These are phyloP conservation scores for Choreutis nemorana DNA, from an alignment of 2,888 invertebrate species.

Conservation along the genomic window DNA sequence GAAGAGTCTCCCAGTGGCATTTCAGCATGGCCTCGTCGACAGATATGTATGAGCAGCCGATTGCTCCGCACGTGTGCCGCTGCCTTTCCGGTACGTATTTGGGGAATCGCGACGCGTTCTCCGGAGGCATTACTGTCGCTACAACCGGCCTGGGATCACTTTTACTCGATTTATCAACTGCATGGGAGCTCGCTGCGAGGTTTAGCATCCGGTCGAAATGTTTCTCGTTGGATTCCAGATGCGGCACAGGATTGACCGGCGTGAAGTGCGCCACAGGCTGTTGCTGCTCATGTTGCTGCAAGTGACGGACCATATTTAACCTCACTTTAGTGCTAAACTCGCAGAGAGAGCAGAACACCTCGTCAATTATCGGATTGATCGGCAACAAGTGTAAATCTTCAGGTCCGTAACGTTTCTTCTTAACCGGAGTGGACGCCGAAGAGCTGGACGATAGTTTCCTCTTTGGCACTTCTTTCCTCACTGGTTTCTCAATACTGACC, in stretches of 20 bases:
- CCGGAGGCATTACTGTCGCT: conserved; percentile 19
- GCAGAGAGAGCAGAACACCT: conserved; percentile 72
- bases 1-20: conserved; percentile 76
- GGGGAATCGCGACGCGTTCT: conserved; percentile 35
- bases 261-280: conserved; percentile 71
- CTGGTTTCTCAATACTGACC: conserved; percentile 4
- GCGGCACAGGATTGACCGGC: conserved; percentile 85
- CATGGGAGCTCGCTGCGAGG: conserved; percentile 74
- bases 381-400: conserved; percentile 72
- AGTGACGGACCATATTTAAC: conserved; percentile 74
- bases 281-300: conserved; percentile 72
- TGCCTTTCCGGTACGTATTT: conserved; percentile 58
- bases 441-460: conserved; percentile 15
- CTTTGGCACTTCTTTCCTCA: conserved; percentile 13
- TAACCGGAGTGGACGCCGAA: conserved; percentile 3
- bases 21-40: conserved; percentile 76
- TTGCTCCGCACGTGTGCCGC: conserved; percentile 77
- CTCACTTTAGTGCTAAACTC: conserved; percentile 74
- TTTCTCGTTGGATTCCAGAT: conserved; percentile 76
- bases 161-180: conserved; percentile 21
- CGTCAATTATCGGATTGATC: conserved; percentile 69
- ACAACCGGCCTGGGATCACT: conserved; percentile 10
- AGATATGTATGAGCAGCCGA: conserved; percentile 74
- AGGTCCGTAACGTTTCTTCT: conserved; percentile 51
- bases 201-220: conserved; percentile 90